Percentiles rank a stretch among this genome's conserved stretches.
Conservation (phyloP, 2,113 vertebrate genomes). For the Albula glossodonta region DNA sequence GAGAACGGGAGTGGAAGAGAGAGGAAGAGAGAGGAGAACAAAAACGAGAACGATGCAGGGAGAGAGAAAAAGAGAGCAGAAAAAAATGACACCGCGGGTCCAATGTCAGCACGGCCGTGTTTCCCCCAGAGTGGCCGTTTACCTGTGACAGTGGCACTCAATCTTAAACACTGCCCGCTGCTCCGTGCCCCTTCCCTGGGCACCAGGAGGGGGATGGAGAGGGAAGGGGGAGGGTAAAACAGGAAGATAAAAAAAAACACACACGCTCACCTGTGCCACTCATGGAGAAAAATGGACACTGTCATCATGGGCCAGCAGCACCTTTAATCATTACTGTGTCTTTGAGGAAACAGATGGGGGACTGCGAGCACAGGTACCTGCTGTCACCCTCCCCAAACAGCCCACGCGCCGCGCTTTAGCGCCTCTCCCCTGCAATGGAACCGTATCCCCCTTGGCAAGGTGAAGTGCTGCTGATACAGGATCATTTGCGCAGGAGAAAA, state of each 20-base stretch:
- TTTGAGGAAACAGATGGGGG: neutral
- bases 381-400: neutral
- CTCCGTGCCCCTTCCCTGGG: constrained; percentile 22
- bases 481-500: constrained; percentile 57
- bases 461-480: constrained; percentile 71
- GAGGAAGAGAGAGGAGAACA: neutral
- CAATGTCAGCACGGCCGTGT: constrained; percentile 62
- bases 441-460: constrained; percentile 74
- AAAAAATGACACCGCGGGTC: constrained; percentile 28
- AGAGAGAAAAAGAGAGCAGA: neutral
- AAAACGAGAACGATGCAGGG: neutral
- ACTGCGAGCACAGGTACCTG: constrained; percentile 3
- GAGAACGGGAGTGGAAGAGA: neutral
- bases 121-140: constrained; percentile 60
- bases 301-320: constrained; percentile 1
- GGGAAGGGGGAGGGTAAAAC: neutral
- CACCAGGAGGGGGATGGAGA: neutral
- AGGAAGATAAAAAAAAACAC: constrained; percentile 20
- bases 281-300: constrained; percentile 24
- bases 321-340: constrained; percentile 8
- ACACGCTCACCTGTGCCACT: constrained; percentile 12
- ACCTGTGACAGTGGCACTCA: constrained; percentile 61
- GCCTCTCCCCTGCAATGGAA: constrained; percentile 57
- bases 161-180: constrained; percentile 36
- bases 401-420: constrained; percentile 29